Evolutionary conservation across 1,140 invertebrate species (phyloP), one percentile per base, ranked within the genome.

Genomic region (Ceratitis capitata): DNA sequence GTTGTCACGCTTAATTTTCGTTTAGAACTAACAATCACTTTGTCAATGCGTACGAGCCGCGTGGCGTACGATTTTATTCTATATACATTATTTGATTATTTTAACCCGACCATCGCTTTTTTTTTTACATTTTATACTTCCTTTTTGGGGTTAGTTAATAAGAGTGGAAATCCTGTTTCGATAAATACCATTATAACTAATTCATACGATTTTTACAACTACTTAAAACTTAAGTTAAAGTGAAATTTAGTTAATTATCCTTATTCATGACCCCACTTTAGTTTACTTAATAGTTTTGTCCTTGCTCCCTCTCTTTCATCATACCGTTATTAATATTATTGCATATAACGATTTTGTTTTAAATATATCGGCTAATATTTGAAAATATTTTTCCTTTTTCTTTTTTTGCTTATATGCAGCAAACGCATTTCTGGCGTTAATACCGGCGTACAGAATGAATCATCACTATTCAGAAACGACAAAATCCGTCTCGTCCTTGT

Each of bases 401-500:
- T 35, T 64, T 64, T 74, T 32, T 74, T 74, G 29, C 35, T 39
- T 39, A n/a, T 74, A 12, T 74, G n/a, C 39, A 42, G 7, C 64
- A 74, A 74, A 74, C 64, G 64, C 32, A n/a, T 39, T 16, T n/a
- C 39, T 74, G 14, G 12, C 35, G 35, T 74, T 74, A 74, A 39
- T 26, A 35, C 19, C 64, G 32, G 64, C 64, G 4, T 78, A n/a
- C 23, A 74, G 39, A 69, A 84, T 47, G 83, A 82, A 53, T 45
- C 47, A 83, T 86, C 86, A 89, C 87, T 91, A 91, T 88, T 91
- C 90, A 86, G 89, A 91, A 85, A 90, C 88, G 49, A 88, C 85
- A 87, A 88, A 91, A 87, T 91, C 89, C 51, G 86, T 86, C 83
- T 86, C 84, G 23, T 91, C 91, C 86, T 91, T 92, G 82, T 87